Base-by-base conservation (phyloP, 2,888 invertebrate genomes). In the Drosophila flavopinicola region DNA sequence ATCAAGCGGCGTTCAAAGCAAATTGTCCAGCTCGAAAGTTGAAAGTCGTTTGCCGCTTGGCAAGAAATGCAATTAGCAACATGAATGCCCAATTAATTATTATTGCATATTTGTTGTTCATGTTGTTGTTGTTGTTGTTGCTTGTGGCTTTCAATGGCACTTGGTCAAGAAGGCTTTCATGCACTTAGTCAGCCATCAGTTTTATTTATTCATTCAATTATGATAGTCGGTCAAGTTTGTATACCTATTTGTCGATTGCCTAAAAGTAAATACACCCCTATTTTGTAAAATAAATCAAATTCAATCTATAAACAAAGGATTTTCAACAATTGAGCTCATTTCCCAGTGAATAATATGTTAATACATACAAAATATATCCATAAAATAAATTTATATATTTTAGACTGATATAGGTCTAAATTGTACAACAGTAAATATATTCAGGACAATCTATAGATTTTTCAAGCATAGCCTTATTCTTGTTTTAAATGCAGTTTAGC, bases 81-180 rank as follows among this genome's bases (percentile, higher is more conserved):
- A 58, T 79, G 59, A 84, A 79, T 86, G 41, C 61, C 63, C 80
- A 79, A 84, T 80, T 84, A 71, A 68, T 63, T 53, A 70, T 57
- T 48, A 51, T 67, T 44, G 23, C 35, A 15, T 53, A 25, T 60
- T 47, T 38, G 23, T 39, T 32, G 23, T 45, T 37, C 30, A 25
- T 48, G n/a, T 37, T 35, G 30, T 30, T 41, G 13, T 41, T 24
- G 7, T 25, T 24, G n/a, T 25, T 33, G 23, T 7, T 44, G 2
- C 29, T 58, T 23, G 20, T 65, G 24, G 48, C 37, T 13, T 44
- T 59, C 38, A 48, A 32, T 48, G 38, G 32, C 47, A 53, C 29
- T 63, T 51, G 27, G 32, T 45, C 49, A 33, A 59, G 52, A 39
- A 66, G 38, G 51, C 44, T 44, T 57, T 30, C 24, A 51, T 58